These are phyloP conservation scores for Metalampra italica DNA, from an alignment of 2,888 invertebrate genomes.

Conservation along the genomic window DNA sequence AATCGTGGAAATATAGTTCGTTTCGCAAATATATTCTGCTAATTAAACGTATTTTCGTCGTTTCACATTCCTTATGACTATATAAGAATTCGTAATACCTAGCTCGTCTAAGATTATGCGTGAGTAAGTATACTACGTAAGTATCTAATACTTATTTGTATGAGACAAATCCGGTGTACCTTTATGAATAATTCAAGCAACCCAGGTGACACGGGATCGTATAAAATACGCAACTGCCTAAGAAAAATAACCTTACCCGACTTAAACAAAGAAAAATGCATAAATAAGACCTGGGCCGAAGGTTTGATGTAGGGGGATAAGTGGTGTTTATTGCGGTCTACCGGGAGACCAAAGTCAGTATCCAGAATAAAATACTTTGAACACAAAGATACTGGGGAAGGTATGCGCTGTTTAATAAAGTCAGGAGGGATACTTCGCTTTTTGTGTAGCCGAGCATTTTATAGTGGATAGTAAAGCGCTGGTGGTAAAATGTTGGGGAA, in stretches of 20 bases:
- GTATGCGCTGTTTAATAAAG: constrained; percentile 41
- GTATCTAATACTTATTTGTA: constrained; percentile 30
- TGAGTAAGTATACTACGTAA: background rate
- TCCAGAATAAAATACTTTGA: constrained; percentile 46
- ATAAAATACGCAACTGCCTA: constrained; percentile 30
- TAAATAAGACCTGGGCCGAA: constrained; percentile 27
- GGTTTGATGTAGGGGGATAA: constrained; percentile 43
- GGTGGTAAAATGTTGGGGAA: background rate
- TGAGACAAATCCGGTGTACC: constrained; percentile 31
- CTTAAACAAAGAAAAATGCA: constrained; percentile 28
- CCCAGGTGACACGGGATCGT: constrained; percentile 39
- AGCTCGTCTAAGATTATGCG: background rate
- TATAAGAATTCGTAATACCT: no score
- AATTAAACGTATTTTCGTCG: no score
- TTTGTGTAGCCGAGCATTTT: constrained; percentile 17
- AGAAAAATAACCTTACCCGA: constrained; percentile 17
- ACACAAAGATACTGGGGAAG: constrained; percentile 13
- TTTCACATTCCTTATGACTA: no score
- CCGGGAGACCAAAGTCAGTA: constrained; percentile 26
- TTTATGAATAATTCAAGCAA: constrained; percentile 43
- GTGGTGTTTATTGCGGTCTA: constrained; percentile 44
- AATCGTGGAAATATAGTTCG: no score
- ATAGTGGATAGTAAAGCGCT: constrained; percentile 6
- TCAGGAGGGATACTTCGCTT: constrained; percentile 19
- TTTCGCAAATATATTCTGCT: no score